Evolutionary conservation across 2,797 vertebrate genomes (phyloP).

Genomic region (Sebastes minor): DNA sequence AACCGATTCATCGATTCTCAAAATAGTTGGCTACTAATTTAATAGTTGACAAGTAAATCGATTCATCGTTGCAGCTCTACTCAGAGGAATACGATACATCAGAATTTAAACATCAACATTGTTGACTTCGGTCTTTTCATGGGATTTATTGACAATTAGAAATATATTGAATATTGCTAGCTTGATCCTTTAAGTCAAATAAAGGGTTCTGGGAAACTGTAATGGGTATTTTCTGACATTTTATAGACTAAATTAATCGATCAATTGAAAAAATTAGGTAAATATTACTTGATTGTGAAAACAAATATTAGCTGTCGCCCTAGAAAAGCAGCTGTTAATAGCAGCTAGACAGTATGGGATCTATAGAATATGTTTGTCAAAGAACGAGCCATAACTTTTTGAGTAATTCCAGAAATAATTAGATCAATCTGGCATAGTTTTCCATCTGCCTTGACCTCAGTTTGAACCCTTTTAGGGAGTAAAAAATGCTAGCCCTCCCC

Average conservation of each 20-base stretch:
- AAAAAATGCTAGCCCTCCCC: neutral
- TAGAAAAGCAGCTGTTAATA: neutral
- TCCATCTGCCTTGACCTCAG: slow-evolving; percentile 1
- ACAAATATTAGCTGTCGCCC: neutral
- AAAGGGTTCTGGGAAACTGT: too few species aligned
- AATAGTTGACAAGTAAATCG: too few species aligned
- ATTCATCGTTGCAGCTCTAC: too few species aligned
- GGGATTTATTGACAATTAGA: neutral
- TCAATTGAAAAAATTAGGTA: neutral
- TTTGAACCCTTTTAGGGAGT: slow-evolving; percentile 22
- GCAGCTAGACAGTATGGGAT: neutral
- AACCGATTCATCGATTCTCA: too few species aligned
- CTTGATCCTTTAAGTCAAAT: neutral
- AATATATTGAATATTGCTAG: neutral
- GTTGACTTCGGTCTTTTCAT: neutral
- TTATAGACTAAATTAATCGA: neutral
- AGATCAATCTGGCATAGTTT: neutral
- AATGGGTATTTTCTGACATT: neutral
- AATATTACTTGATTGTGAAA: neutral
- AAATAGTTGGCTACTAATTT: too few species aligned
- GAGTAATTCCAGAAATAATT: neutral
- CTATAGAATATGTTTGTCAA: neutral
- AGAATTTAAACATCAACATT: neutral
- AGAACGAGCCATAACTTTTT: neutral
- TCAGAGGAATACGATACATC: neutral